phyloP scores from a whole-genome alignment of 2,113 vertebrate species.

The Nestor notabilis region DNA sequence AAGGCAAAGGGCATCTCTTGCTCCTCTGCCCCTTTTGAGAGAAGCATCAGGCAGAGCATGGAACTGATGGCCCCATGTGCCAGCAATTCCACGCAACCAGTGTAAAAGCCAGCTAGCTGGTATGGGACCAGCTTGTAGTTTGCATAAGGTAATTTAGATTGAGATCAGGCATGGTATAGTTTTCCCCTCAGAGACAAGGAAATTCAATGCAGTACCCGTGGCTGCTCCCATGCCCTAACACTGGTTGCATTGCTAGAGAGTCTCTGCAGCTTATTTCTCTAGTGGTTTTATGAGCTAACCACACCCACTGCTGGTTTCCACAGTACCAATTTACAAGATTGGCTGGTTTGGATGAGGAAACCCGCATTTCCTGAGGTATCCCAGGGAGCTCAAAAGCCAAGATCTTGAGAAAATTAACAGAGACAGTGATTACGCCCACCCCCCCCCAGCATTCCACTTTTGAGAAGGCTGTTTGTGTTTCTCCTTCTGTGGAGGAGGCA shows the following conservation, averaged over 20 bases:
- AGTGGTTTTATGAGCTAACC: constrained; percentile 50
- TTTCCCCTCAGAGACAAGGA: neutral
- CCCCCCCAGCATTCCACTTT: neutral
- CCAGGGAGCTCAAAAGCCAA: constrained; percentile 28
- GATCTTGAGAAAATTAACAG: constrained; percentile 19
- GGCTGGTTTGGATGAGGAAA: constrained; percentile 65
- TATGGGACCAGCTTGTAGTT: neutral
- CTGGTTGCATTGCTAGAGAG: neutral
- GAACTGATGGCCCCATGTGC: neutral
- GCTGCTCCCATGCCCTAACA: neutral
- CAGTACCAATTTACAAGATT: constrained; percentile 61
- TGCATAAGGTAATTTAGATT: neutral
- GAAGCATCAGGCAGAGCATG: accelerated
- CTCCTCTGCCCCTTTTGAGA: neutral
- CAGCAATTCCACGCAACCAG: neutral
- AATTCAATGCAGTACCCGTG: accelerated
- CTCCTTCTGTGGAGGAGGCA: neutral
- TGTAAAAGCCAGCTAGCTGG: neutral
- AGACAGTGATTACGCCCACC: neutral
- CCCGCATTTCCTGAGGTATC: constrained; percentile 60
- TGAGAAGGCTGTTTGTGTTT: neutral
- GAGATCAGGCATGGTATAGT: neutral
- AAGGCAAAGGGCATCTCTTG: neutral
- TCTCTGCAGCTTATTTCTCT: neutral
- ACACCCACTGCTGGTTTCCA: constrained; percentile 44